These are phyloP conservation scores for Anthonomus grandis DNA, from an alignment of 1,140 invertebrate species.

Conservation along the genomic window DNA sequence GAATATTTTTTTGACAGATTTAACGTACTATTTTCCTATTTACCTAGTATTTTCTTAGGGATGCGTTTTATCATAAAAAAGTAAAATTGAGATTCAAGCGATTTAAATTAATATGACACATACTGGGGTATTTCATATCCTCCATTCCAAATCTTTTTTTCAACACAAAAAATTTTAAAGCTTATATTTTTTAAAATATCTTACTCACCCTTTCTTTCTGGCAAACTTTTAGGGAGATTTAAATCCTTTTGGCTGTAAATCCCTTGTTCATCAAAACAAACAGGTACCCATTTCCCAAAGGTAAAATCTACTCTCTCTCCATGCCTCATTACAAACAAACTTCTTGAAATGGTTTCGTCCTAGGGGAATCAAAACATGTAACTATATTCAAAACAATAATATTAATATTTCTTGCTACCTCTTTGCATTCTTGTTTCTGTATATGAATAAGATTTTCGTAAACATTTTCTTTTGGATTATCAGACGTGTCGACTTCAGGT, in stretches of 20 bases:
- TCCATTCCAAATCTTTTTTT: too few relatives aligned
- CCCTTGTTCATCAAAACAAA: constrained; percentile 79
- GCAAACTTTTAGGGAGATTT: constrained; percentile 80
- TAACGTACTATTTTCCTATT: too few relatives aligned
- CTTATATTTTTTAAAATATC: too few relatives aligned
- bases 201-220: constrained; percentile 52
- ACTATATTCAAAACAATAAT: not conserved
- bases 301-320: constrained; percentile 90
- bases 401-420: constrained; percentile 1
- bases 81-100: too few relatives aligned
- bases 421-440: constrained; percentile 11
- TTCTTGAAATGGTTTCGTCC: constrained; percentile 45
- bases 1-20: too few relatives aligned
- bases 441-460: constrained; percentile 32
- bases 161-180: not conserved
- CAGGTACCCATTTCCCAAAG: constrained; percentile 83
- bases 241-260: constrained; percentile 78
- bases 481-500: constrained; percentile 17
- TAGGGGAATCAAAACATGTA: constrained; percentile 11
- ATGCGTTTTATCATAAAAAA: too few relatives aligned
- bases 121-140: too few relatives aligned
- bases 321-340: constrained; percentile 78
- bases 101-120: too few relatives aligned
- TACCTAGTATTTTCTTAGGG: too few relatives aligned
- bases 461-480: constrained; percentile 19